Percentiles rank a stretch among this genome's conserved stretches.
Evolutionary conservation across 2,888 invertebrate genomes (phyloP).

Genomic region (Nephrotoma guestfalica): DNA sequence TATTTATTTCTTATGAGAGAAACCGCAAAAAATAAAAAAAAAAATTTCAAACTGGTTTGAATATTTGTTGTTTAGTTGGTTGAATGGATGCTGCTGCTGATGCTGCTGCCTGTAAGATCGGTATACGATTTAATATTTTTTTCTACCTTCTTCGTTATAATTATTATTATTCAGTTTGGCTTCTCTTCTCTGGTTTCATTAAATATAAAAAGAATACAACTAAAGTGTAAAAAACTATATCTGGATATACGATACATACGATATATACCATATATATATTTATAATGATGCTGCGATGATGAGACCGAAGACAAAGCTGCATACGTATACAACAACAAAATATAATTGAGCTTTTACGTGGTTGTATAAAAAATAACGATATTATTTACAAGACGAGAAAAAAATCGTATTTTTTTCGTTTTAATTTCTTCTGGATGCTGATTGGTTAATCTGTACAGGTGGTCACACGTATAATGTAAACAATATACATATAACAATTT

Average conservation of each 20-base stretch:
- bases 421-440: neutral
- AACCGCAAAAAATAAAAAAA: neutral
- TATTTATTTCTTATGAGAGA: neutral
- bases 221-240: neutral
- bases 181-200: neutral
- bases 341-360: neutral
- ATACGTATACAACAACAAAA: neutral
- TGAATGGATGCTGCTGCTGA: neutral
- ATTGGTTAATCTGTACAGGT: neutral
- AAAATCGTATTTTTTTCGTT: neutral
- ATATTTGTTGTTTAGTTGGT: neutral
- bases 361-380: neutral
- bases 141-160: neutral
- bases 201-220: neutral
- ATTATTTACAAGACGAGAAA: neutral
- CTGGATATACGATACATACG: neutral
- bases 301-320: neutral
- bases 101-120: neutral
- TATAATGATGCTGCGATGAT: neutral
- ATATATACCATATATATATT: neutral
- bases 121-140: neutral
- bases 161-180: neutral
- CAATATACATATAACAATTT: neutral
- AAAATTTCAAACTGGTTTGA: neutral
- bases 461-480: neutral